phyloP scores from a whole-genome alignment of 1,140 invertebrate genomes.

The Drosophila azteca region DNA sequence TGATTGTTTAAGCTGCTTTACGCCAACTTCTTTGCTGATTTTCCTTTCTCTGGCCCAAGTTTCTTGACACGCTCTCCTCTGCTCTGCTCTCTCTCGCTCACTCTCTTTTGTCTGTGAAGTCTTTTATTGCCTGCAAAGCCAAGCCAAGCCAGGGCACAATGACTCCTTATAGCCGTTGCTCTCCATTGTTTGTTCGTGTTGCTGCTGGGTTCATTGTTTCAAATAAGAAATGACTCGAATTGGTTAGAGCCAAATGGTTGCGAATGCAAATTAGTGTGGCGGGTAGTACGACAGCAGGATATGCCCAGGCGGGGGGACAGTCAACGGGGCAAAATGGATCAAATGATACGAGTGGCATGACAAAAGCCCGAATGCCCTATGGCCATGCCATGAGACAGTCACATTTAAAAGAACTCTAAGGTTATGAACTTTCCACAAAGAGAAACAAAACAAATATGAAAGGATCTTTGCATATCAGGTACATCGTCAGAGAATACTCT shows the following conservation, averaged over 20 bases:
- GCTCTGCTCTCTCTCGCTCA: slow-evolving; percentile 26
- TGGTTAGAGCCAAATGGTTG: slow-evolving; percentile 78
- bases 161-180: slow-evolving; percentile 38
- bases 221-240: slow-evolving; percentile 81
- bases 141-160: slow-evolving; percentile 61
- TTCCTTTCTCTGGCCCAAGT: slow-evolving; percentile 40
- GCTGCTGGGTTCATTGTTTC: slow-evolving; percentile 78
- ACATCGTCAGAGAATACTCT: not conserved
- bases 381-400: slow-evolving; percentile 4
- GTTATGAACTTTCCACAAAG: slow-evolving; percentile 10
- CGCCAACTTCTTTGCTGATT: slow-evolving; percentile 75
- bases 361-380: slow-evolving; percentile 66
- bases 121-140: slow-evolving; percentile 66
- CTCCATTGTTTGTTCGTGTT: slow-evolving; percentile 54
- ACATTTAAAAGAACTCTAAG: slow-evolving; percentile 7
- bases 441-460: not conserved
- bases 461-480: no score
- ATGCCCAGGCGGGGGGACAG: slow-evolving; percentile 24
- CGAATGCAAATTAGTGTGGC: slow-evolving; percentile 77
- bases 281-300: slow-evolving; percentile 33
- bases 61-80: slow-evolving; percentile 45
- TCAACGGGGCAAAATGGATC: slow-evolving; percentile 17
- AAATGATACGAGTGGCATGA: slow-evolving; percentile 29
- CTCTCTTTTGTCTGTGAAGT: slow-evolving; percentile 62
- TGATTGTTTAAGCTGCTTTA: slow-evolving; percentile 81